A percentile compares a stretch with the other conserved stretches of the same genome.
phyloP scores from a whole-genome alignment of 2,113 vertebrate species.

The Chinchilla lanigera region DNA sequence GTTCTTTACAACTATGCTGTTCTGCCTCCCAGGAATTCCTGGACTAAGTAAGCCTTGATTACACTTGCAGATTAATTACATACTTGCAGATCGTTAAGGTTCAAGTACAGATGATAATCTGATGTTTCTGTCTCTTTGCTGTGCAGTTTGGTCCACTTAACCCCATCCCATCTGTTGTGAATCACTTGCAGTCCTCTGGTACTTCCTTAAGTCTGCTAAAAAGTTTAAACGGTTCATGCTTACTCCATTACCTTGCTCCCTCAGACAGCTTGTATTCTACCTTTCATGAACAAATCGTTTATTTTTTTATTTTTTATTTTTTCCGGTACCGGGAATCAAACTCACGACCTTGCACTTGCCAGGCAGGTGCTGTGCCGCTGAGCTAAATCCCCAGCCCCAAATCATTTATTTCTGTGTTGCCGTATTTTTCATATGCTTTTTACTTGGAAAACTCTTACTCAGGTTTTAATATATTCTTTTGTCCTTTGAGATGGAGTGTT shows the following conservation, averaged over 20 bases:
- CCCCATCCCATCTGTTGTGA: background rate
- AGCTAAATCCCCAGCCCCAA: no score
- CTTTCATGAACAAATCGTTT: background rate
- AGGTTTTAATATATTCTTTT: background rate
- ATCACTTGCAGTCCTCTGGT: background rate
- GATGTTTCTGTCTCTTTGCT: background rate
- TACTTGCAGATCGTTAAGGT: background rate
- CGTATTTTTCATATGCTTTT: background rate
- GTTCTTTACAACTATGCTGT: background rate
- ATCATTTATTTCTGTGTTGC: conserved; percentile 25
- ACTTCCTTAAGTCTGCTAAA: background rate
- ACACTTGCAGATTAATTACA: background rate
- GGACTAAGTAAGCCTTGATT: background rate
- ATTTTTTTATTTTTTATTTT: no score
- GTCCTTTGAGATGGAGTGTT: background rate
- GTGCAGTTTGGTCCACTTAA: background rate
- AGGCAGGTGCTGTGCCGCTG: no score
- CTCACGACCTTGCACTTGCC: no score
- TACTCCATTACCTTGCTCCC: background rate
- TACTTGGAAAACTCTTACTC: background rate
- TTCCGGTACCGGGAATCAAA: no score
- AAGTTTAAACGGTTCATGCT: background rate
- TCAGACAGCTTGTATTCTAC: background rate
- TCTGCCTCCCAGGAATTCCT: conserved; percentile 5
- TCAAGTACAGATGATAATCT: background rate